These are phyloP conservation scores for Ariopsis seemanni DNA, from an alignment of 2,113 vertebrate genomes.

Conservation along the genomic window DNA sequence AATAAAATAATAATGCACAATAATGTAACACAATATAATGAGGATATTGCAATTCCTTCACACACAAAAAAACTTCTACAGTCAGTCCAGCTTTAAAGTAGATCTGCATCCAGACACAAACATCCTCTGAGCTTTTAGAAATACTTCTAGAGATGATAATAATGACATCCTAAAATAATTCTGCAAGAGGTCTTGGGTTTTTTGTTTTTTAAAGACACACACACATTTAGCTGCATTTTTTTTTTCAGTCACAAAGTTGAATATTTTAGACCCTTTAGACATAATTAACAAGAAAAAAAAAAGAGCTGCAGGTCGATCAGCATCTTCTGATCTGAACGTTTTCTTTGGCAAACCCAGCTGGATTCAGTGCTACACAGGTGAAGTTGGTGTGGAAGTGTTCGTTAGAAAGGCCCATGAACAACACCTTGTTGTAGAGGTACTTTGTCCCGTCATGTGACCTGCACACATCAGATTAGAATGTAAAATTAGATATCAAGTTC, in stretches of 20 bases:
- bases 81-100: neutral
- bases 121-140: neutral
- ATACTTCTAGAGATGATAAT: neutral
- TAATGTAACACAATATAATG: neutral
- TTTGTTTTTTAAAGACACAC: neutral
- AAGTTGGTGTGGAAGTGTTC: neutral
- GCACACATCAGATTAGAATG: neutral
- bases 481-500: neutral
- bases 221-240: neutral
- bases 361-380: slow-evolving; percentile 31
- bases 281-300: neutral
- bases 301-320: neutral
- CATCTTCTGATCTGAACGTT: neutral
- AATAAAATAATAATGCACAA: neutral
- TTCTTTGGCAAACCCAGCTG: slow-evolving; percentile 12
- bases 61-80: neutral
- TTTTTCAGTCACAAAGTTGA: neutral
- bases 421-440: neutral
- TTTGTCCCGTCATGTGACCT: neutral
- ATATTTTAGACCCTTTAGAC: neutral
- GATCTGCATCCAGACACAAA: neutral
- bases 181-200: neutral
- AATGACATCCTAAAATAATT: neutral
- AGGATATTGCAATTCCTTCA: neutral
- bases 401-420: neutral